Evolutionary conservation across 2,888 invertebrate genomes (phyloP).

Genomic region (Polydrusus tereticollis): DNA sequence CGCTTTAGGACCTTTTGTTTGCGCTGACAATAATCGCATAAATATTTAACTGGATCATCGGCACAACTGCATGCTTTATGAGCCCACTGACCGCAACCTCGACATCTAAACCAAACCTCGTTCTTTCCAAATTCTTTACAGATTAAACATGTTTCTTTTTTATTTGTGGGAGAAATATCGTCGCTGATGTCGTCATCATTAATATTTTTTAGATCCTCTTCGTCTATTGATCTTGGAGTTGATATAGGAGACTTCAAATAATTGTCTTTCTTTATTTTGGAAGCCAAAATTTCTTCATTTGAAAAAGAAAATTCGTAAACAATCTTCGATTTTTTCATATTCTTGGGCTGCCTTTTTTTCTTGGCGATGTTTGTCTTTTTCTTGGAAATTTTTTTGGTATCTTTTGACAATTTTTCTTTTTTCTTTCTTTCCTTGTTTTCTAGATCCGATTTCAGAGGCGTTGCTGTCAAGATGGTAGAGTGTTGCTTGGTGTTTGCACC

Average conservation of each 20-base stretch:
- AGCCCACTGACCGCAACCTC: neutral
- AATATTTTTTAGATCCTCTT: neutral
- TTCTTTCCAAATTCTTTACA: too few species aligned
- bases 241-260: neutral
- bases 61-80: neutral
- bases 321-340: neutral
- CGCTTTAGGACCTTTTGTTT: neutral
- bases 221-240: neutral
- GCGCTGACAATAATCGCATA: neutral
- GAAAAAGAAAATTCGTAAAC: neutral
- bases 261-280: neutral
- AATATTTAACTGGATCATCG: too few species aligned
- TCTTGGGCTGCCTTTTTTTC: neutral
- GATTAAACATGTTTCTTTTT: neutral
- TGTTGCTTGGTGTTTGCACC: too few species aligned
- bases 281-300: neutral
- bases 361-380: neutral
- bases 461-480: neutral
- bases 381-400: neutral
- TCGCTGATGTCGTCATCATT: neutral
- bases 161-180: neutral
- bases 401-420: neutral
- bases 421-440: too few species aligned
- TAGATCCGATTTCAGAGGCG: too few species aligned
- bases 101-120: neutral